Conservation (phyloP, 2,797 vertebrate genomes). For the Pipistrellus pipistrellus region DNA sequence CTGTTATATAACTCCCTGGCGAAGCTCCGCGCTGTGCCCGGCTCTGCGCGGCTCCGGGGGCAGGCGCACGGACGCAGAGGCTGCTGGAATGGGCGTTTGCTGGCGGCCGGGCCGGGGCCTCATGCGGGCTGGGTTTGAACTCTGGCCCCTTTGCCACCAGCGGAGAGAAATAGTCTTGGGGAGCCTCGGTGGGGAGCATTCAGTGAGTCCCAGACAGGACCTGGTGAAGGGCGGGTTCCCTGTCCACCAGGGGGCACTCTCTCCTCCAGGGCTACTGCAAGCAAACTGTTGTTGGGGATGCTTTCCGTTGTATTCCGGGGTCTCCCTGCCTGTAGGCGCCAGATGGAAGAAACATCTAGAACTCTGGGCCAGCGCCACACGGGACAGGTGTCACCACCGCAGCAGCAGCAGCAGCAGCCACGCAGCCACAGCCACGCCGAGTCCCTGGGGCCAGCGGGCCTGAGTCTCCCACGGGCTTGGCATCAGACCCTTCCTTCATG, state of each 20-base stretch:
- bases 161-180: neutral
- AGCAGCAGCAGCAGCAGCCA: no score
- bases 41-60: no score
- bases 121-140: neutral
- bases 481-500: conserved; percentile 22
- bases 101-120: neutral
- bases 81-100: neutral
- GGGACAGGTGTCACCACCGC: neutral
- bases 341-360: neutral
- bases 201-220: neutral
- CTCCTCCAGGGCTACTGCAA: neutral
- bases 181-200: neutral
- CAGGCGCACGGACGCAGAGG: neutral
- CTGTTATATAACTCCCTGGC: conserved; percentile 89
- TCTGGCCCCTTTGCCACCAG: neutral
- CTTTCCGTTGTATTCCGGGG: neutral
- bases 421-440: neutral
- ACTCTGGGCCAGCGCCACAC: neutral
- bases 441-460: neutral
- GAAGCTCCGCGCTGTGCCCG: conserved; percentile 73
- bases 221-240: neutral
- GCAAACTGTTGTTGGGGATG: neutral
- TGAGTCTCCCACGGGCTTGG: neutral
- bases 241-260: neutral
- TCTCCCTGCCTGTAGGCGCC: neutral